Conservation (phyloP, 2,888 invertebrate species). For the Crossocerus cetratus region DNA sequence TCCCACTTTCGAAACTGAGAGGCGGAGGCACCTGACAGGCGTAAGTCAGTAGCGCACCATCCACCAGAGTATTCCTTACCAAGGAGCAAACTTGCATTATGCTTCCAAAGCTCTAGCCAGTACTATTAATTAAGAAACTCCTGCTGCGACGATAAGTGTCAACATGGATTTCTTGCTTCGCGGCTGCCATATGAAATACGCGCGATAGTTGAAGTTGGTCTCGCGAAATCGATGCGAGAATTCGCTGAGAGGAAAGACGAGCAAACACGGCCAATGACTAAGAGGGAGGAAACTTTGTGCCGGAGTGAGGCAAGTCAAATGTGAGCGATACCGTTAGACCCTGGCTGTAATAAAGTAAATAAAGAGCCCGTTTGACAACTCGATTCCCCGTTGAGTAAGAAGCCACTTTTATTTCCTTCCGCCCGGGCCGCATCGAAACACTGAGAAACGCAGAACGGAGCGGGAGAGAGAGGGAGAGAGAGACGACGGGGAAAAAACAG, state of each 20-base stretch:
- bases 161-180: too few relatives aligned
- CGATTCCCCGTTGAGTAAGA: conserved; percentile 57
- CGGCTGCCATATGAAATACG: conserved; percentile 13
- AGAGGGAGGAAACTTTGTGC: not conserved
- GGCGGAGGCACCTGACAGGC: too few relatives aligned
- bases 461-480: not conserved
- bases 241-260: conserved; percentile 49
- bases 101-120: too few relatives aligned
- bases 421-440: conserved; percentile 36
- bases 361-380: conserved; percentile 68
- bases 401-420: conserved; percentile 63
- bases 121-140: too few relatives aligned
- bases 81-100: too few relatives aligned
- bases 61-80: too few relatives aligned
- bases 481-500: conserved; percentile 3
- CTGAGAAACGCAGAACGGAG: conserved; percentile 20
- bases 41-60: too few relatives aligned
- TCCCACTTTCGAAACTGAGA: too few relatives aligned
- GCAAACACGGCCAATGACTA: conserved; percentile 4
- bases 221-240: conserved; percentile 63
- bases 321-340: conserved; percentile 73
- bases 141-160: too few relatives aligned
- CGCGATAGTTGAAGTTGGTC: conserved; percentile 50
- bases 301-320: conserved; percentile 49
- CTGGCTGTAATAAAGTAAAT: conserved; percentile 75